Evolutionary conservation across 2,797 vertebrate genomes (phyloP), one percentile per base, ranked within the genome.

Genomic region (Chiropotes sagulatus): DNA sequence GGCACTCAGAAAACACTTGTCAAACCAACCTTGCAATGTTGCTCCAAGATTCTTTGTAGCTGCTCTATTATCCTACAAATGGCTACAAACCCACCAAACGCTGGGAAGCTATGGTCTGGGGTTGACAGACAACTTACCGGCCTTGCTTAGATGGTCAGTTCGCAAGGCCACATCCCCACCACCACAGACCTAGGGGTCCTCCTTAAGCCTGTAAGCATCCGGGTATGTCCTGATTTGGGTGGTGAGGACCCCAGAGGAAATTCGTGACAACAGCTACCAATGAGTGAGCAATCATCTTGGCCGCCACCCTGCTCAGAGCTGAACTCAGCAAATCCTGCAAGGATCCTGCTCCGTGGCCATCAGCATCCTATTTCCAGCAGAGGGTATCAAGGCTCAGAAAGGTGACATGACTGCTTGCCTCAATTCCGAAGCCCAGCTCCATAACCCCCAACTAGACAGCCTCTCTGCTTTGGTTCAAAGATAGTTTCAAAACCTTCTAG

Each of bases 281-380:
- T 36, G 33, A 86, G 24, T 64, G 61, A 33, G 61, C 9, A 1
- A 15, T 41, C 2, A 0, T 13, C 48, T 39, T 8, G 61, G 44
- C 48, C 52, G 41, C 46, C 30, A 4, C 44, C 22, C 22, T 8
- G 22, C 67, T 85, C 73, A 24, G n/a, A 48, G 36, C 33, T n/a
- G 12, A 44, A 36, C 26, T 52, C 39, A 6, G 36, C 24, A 54
- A n/a, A 28, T 33, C 22, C 57, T 20, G 0, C 13, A 11, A 36
- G 30, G 3, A 58, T 36, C 22, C 33, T 70, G 36, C 17, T 14
- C 4, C 4, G 7, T 7, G 61, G 57, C 73, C 20, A 15, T 11
- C 4, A 1, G 8, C 0, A 8, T 24, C 41, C 70, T 50, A 0
- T 4, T 58, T 17, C 48, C 64, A 26, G 14, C 8, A 10, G 28